phyloP scores from a whole-genome alignment of 1,140 invertebrate species.

The Cotesia vestalis region DNA sequence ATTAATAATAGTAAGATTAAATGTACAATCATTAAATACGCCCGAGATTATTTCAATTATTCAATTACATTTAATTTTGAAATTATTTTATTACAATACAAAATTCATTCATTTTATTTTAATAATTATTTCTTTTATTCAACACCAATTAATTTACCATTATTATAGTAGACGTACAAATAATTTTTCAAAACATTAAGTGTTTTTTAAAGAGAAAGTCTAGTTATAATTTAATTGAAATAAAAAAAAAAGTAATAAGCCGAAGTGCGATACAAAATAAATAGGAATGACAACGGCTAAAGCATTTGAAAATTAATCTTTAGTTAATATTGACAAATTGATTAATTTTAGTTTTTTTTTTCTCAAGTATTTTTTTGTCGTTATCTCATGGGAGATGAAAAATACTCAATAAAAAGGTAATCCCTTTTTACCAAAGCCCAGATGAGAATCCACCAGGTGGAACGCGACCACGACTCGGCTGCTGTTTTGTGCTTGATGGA shows the following conservation, averaged over 20 bases:
- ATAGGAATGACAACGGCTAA: conserved; percentile 11
- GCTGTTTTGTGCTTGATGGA: conserved; percentile 39
- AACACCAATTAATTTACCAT: conserved; percentile 8
- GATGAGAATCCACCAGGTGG: conserved; percentile 66
- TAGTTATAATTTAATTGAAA: conserved; percentile 5
- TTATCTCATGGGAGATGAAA: conserved; percentile 4
- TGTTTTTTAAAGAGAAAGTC: not conserved
- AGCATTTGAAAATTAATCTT: conserved; percentile 24
- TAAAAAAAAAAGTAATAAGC: not conserved
- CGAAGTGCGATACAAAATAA: not conserved
- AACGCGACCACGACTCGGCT: conserved; percentile 56
- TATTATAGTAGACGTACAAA: not conserved
- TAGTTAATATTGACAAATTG: conserved; percentile 20
- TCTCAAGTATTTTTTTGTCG: conserved; percentile 30
- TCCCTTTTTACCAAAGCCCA: conserved; percentile 62
- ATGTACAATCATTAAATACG: too few species aligned
- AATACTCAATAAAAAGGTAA: conserved; percentile 19
- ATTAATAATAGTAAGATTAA: not conserved
- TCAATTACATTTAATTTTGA: conserved; percentile 3
- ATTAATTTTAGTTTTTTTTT: conserved; percentile 17
- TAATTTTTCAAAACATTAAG: too few species aligned
- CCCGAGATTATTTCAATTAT: too few species aligned
- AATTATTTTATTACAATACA: conserved; percentile 19
- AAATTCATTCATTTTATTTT: not conserved
- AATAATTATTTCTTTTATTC: not conserved